phyloP scores from a whole-genome alignment of 1,140 invertebrate genomes.

The Drosophila biarmipes region DNA sequence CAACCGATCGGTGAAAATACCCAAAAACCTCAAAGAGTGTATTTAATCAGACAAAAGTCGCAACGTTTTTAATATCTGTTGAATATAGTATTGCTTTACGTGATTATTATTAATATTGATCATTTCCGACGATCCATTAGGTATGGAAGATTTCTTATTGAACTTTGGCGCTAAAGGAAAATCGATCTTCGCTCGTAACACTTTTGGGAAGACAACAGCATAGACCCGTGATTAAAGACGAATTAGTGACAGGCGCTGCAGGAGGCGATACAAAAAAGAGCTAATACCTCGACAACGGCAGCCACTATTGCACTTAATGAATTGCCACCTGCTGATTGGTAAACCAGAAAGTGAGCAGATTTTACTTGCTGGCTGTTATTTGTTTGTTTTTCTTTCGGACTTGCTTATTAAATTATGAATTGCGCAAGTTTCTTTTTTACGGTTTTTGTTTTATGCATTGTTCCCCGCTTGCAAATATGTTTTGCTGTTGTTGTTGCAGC shows the following conservation, averaged over 20 bases:
- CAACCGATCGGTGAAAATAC: no score
- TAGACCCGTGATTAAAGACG: conserved; percentile 50
- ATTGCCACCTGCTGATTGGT: conserved; percentile 52
- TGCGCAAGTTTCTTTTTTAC: conserved; percentile 62
- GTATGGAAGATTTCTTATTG: not conserved
- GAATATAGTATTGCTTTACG: no score
- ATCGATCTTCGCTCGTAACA: conserved; percentile 32
- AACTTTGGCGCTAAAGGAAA: conserved; percentile 7
- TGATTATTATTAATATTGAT: no score
- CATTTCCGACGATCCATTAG: no score
- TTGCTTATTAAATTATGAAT: conserved; percentile 66
- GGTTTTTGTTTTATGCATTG: conserved; percentile 55
- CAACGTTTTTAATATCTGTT: no score
- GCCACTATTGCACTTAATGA: conserved; percentile 61
- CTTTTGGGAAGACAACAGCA: conserved; percentile 56
- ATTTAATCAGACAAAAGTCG: no score
- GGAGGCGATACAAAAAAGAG: conserved; percentile 31
- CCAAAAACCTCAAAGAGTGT: no score
- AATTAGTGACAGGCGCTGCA: conserved; percentile 63
- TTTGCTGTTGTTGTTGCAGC: conserved; percentile 35
- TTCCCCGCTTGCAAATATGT: conserved; percentile 42
- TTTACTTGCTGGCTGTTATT: conserved; percentile 17
- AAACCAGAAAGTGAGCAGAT: conserved; percentile 67
- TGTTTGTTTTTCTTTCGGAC: conserved; percentile 21
- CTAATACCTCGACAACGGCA: conserved; percentile 25